Conservation (phyloP, 2,113 vertebrate species). For the Psammodynastes pulverulentus region DNA sequence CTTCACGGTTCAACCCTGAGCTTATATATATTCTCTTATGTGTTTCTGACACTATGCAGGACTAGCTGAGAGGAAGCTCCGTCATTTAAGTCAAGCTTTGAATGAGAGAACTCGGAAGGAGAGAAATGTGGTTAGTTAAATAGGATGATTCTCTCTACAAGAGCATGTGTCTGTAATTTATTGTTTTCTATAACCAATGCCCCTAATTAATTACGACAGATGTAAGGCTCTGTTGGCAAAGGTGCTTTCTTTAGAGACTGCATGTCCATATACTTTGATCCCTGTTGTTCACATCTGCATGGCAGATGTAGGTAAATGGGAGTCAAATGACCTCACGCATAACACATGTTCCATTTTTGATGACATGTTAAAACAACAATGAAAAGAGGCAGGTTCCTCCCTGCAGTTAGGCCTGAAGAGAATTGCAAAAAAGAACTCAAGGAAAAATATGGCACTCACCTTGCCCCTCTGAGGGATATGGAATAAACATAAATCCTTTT, state of each 20-base stretch:
- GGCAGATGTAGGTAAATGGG: not conserved
- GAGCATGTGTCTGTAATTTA: not conserved
- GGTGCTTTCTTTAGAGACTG: not conserved
- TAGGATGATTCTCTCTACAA: not conserved
- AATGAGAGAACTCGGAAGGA: not conserved
- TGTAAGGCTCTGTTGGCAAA: not conserved
- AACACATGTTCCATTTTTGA: not conserved
- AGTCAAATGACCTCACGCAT: not conserved
- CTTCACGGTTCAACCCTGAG: not conserved
- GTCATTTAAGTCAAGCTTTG: not conserved
- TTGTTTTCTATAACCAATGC: not conserved
- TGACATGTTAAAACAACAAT: not conserved
- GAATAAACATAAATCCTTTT: not conserved
- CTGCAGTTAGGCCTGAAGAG: not conserved
- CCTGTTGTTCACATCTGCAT: not conserved
- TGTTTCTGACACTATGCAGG: not conserved
- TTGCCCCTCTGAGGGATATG: not conserved
- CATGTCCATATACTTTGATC: constrained; percentile 2
- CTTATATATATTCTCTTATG: not conserved
- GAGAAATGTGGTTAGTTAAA: not conserved
- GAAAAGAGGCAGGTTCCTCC: not conserved
- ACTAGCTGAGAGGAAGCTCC: not conserved
- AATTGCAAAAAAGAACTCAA: not conserved
- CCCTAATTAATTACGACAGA: not conserved
- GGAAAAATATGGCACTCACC: not conserved